Conservation (phyloP, 2,888 invertebrate genomes). For the Plemyria rubiginata region DNA sequence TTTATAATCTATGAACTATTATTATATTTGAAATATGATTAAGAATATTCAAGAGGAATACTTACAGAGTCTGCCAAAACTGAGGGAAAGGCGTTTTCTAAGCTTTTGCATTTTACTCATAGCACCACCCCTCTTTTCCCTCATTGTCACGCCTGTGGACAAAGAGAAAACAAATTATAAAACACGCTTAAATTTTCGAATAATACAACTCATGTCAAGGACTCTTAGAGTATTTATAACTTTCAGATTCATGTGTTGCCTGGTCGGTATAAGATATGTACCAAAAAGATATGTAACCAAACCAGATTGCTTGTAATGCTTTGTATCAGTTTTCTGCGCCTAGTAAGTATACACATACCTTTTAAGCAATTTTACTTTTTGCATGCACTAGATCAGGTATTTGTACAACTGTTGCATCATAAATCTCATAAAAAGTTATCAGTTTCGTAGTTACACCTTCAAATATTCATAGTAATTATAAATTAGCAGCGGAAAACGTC, state of each 20-base stretch:
- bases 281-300: background rate
- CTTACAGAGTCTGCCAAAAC: conserved; percentile 98
- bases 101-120: conserved; percentile 97
- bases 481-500: conserved; percentile 28
- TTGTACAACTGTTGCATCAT: background rate
- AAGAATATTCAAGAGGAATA: conserved; percentile 54
- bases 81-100: conserved; percentile 97
- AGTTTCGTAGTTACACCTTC: conserved; percentile 2
- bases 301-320: background rate
- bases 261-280: background rate
- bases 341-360: background rate
- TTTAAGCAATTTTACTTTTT: background rate
- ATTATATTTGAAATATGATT: too few species aligned
- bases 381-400: background rate
- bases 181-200: conserved; percentile 4
- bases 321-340: background rate
- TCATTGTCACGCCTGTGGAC: conserved; percentile 92
- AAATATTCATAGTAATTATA: conserved; percentile 8
- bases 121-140: conserved; percentile 96
- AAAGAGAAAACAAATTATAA: conserved; percentile 60
- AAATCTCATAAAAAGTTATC: background rate
- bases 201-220: conserved; percentile 12
- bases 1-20: too few species aligned
- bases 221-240: background rate
- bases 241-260: background rate